These are phyloP conservation scores for Belonocnema kinseyi DNA, from an alignment of 1,140 invertebrate species.

Conservation along the genomic window DNA sequence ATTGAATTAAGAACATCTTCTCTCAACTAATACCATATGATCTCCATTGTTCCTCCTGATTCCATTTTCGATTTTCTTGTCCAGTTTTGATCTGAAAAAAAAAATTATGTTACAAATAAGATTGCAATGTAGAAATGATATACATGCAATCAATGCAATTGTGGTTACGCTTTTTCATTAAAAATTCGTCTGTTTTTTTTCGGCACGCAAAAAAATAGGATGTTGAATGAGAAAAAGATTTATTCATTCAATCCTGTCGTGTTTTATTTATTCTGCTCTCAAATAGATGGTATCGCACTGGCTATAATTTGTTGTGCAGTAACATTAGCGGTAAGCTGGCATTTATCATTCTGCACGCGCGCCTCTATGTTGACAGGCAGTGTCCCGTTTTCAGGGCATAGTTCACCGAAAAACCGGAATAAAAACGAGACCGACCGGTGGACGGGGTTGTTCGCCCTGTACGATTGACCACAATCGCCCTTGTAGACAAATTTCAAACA, in stretches of 20 bases:
- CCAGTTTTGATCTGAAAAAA: too few relatives aligned
- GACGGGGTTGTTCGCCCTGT: constrained; percentile 40
- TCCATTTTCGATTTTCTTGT: too few relatives aligned
- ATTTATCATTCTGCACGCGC: constrained; percentile 72
- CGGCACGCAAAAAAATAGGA: background rate
- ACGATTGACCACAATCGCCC: constrained; percentile 72
- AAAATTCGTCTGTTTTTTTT: background rate
- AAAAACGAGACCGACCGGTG: constrained; percentile 64
- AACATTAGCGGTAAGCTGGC: constrained; percentile 68
- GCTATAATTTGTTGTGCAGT: constrained; percentile 73
- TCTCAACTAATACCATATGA: too few relatives aligned
- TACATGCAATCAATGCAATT: background rate
- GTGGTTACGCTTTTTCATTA: background rate
- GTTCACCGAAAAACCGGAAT: constrained; percentile 67
- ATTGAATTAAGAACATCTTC: too few relatives aligned
- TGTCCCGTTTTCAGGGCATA: constrained; percentile 67
- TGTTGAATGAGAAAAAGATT: background rate
- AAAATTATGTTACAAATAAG: too few relatives aligned
- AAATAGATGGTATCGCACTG: constrained; percentile 63
- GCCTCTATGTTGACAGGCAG: constrained; percentile 74
- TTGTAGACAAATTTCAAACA: constrained; percentile 73
- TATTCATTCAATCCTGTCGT: constrained; percentile 27
- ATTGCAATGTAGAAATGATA: too few relatives aligned
- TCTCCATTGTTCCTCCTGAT: too few relatives aligned
- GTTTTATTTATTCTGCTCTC: constrained; percentile 38